Percentiles rank a stretch among this genome's conserved stretches.
phyloP scores from a whole-genome alignment of 2,888 invertebrate genomes.

The Fragum whitleyi region DNA sequence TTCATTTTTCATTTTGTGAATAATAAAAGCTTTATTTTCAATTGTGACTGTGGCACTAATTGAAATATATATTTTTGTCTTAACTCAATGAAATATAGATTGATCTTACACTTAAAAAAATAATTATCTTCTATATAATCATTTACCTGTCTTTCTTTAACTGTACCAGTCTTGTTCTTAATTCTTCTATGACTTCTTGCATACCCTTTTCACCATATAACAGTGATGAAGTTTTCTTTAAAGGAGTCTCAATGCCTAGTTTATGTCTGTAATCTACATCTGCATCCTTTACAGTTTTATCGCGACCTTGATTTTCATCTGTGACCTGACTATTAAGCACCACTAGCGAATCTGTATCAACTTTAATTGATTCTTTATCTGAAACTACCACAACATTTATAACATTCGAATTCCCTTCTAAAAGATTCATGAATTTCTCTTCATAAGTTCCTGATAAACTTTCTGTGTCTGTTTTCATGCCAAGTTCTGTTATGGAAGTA shows the following conservation, averaged over 20 bases:
- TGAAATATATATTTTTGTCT: too few species aligned
- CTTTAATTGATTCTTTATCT: not conserved
- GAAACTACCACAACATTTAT: not conserved
- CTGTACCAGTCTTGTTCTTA: conserved; percentile 69
- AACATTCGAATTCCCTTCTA: not conserved
- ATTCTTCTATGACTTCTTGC: conserved; percentile 51
- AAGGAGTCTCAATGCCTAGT: not conserved
- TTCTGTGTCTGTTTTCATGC: not conserved
- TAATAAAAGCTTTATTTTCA: too few species aligned
- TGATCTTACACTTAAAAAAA: too few species aligned
- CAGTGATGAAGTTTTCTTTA: conserved; percentile 16
- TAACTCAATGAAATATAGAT: too few species aligned
- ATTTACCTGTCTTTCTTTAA: conserved; percentile 71
- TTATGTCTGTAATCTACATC: conserved; percentile 1
- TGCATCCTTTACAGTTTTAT: not conserved
- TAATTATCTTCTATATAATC: too few species aligned
- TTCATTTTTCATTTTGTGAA: too few species aligned
- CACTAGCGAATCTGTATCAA: not conserved
- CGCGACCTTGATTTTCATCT: not conserved
- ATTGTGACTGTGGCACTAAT: too few species aligned
- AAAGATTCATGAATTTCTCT: not conserved
- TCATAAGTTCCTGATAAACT: not conserved
- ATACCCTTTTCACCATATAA: conserved; percentile 20
- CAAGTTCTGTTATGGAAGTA: not conserved
- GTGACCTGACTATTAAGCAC: not conserved